phyloP scores from a whole-genome alignment of 2,113 vertebrate species.

The Cavia porcellus region DNA sequence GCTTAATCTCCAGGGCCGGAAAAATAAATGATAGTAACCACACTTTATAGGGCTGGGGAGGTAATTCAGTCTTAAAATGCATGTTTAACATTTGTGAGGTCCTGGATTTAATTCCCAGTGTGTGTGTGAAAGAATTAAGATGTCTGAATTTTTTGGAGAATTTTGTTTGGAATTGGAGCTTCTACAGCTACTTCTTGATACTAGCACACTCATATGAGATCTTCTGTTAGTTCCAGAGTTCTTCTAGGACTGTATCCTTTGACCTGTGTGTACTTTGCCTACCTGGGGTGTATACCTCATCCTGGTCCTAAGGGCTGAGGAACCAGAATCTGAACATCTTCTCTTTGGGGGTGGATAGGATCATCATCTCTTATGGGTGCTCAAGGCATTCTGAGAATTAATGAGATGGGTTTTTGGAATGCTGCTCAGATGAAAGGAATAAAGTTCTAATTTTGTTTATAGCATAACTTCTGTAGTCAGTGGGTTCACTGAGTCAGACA shows the following conservation, averaged over 20 bases:
- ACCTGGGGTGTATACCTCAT: background rate
- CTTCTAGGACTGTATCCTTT: background rate
- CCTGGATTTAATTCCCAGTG: background rate
- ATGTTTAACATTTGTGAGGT: background rate
- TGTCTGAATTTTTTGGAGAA: background rate
- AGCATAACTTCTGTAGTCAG: background rate
- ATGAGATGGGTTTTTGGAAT: background rate
- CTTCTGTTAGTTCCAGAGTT: background rate
- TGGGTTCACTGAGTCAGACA: background rate
- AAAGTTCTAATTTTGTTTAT: background rate
- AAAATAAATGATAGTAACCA: background rate
- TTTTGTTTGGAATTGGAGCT: background rate
- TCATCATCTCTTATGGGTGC: background rate
- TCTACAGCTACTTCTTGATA: background rate
- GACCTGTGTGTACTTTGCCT: background rate
- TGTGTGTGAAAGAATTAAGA: background rate
- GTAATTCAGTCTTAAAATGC: background rate
- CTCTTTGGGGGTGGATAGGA: background rate
- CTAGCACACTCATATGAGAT: background rate
- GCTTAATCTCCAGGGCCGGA: background rate
- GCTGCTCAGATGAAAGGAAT: conserved; percentile 39
- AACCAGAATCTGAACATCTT: background rate
- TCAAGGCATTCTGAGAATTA: background rate
- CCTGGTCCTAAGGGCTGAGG: background rate
- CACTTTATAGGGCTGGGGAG: background rate